Evolutionary conservation across 1,140 invertebrate species (phyloP).

Genomic region (Pogonomyrmex barbatus): DNA sequence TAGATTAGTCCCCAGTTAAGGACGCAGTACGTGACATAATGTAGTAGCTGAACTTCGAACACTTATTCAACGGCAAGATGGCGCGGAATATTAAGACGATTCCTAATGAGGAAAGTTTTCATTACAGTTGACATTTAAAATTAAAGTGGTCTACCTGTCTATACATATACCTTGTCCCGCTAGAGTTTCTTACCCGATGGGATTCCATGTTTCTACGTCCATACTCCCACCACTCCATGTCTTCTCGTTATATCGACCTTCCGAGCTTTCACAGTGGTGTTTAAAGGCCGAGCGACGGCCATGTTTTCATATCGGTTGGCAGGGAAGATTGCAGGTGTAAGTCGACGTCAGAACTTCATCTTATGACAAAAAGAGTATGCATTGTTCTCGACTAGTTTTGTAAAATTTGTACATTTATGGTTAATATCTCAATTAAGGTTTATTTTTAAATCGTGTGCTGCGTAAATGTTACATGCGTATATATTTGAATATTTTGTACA

Average conservation of each 20-base stretch:
- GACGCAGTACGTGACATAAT: slow-evolving; percentile 3
- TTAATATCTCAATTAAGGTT: neutral
- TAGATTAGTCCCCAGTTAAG: neutral
- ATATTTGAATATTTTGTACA: neutral
- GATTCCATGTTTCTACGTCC: neutral
- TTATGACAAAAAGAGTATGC: slow-evolving; percentile 21
- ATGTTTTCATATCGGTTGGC: slow-evolving; percentile 32
- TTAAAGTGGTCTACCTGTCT: slow-evolving; percentile 64
- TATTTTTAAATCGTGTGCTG: neutral
- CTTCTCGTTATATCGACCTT: slow-evolving; percentile 42
- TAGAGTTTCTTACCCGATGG: slow-evolving; percentile 43
- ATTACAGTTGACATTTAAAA: slow-evolving; percentile 71
- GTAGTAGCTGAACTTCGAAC: slow-evolving; percentile 19
- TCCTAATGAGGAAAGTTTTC: slow-evolving; percentile 74
- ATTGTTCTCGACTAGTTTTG: neutral
- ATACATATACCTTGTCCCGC: slow-evolving; percentile 35
- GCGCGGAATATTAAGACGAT: slow-evolving; percentile 51
- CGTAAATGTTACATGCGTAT: neutral
- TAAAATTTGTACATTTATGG: neutral
- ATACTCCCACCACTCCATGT: slow-evolving; percentile 17
- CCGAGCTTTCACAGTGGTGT: slow-evolving; percentile 1
- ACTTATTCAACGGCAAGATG: slow-evolving; percentile 58
- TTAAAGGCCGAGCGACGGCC: slow-evolving; percentile 47
- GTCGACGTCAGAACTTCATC: slow-evolving; percentile 58
- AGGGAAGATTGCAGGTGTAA: slow-evolving; percentile 14